These are phyloP conservation scores for Hystrix brachyura DNA, from an alignment of 2,113 vertebrate species.

Conservation along the genomic window DNA sequence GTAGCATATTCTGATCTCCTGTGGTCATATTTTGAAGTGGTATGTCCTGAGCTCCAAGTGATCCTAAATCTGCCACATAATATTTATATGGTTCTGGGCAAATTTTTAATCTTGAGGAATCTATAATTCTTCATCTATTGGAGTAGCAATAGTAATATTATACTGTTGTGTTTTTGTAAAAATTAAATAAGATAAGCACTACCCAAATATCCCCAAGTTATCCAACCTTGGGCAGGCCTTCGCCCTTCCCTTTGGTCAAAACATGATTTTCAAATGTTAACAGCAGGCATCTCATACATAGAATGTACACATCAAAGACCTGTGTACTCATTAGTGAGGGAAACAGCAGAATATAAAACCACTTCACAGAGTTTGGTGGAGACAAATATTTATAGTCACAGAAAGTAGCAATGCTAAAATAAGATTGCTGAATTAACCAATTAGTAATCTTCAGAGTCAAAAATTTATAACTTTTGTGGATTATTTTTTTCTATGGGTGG, in stretches of 20 bases:
- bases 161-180: background rate
- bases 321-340: background rate
- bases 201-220: background rate
- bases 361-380: background rate
- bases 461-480: background rate
- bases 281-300: background rate
- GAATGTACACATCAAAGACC: background rate
- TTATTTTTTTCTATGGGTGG: background rate
- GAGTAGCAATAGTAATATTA: background rate
- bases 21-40: background rate
- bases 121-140: background rate
- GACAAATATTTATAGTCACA: background rate
- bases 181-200: background rate
- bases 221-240: background rate
- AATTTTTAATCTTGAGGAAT: conserved; percentile 6
- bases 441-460: background rate
- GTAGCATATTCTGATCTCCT: background rate
- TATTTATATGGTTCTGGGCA: background rate
- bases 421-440: background rate
- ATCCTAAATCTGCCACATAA: background rate
- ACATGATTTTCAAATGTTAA: background rate
- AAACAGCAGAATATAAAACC: background rate
- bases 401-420: background rate
- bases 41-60: background rate
- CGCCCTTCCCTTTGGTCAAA: background rate